These are phyloP conservation scores for Bergia puertoricense DNA, from an alignment of 92 coral and sea anemone genomes.

Conservation along the genomic window DNA sequence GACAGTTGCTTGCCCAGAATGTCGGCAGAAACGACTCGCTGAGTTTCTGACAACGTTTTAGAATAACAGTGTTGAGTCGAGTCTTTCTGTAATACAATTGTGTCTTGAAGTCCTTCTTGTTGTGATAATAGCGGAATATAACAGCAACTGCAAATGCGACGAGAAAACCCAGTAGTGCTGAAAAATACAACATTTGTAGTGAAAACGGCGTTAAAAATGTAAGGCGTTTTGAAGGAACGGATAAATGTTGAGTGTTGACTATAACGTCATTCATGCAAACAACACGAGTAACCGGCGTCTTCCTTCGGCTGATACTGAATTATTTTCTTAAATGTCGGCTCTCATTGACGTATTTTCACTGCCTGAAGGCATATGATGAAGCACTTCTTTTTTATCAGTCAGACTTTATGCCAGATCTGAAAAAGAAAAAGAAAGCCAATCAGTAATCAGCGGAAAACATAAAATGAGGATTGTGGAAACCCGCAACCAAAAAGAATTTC, in stretches of 20 bases:
- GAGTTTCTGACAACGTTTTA: conserved; percentile 70
- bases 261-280: conserved; percentile 32
- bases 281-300: not conserved
- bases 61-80: conserved; percentile 68
- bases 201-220: not conserved
- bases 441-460: not conserved
- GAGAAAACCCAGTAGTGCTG: conserved; percentile 48
- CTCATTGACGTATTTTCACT: conserved; percentile 21
- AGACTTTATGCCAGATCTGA: conserved; percentile 15
- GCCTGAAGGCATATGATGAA: conserved; percentile 25
- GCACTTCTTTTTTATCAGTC: conserved; percentile 15
- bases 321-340: not conserved
- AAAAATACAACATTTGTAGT: conserved; percentile 47
- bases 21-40: conserved; percentile 79
- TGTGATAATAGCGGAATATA: conserved; percentile 51
- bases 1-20: conserved; percentile 87
- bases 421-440: conserved; percentile 9
- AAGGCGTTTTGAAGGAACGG: conserved; percentile 20
- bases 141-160: conserved; percentile 32
- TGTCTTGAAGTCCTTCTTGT: conserved; percentile 61
- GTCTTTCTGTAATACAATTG: conserved; percentile 81
- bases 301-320: not conserved
- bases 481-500: not conserved
- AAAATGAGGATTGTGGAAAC: not conserved
- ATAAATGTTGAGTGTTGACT: conserved; percentile 19